Evolutionary conservation across 2,113 vertebrate species (phyloP), one percentile per base, ranked within the genome.

Genomic region (Ageneiosus marmoratus): DNA sequence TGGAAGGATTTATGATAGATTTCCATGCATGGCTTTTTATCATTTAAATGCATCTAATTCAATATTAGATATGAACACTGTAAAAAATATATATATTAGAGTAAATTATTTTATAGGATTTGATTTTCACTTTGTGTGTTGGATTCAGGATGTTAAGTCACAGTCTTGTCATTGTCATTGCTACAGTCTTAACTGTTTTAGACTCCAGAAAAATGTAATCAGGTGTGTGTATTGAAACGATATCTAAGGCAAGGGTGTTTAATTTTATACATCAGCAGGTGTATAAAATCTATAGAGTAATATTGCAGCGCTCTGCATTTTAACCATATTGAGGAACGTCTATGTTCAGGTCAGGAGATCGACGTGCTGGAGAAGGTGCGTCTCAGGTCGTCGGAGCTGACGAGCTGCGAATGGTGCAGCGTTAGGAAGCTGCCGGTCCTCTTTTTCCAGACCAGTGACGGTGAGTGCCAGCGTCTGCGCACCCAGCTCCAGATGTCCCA

Each of bases 361-460:
- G 81, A 89, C 51, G 91, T 90, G 50, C 51, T 93, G 37, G 91
- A 95, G 90, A 93, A 93, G 32, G 92, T 99, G 76, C 92, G 91
- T 74, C 93, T 99, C 37, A 92, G 91, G 88, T 94, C 97, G 24
- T 96, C 97, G 20, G 96, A 96, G 90, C 93, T 99, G 88, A 95
- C 94, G 84, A 95, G 95, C 92, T 98, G 97, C 81, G 98, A 99
- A 91, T 99, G 96, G 97, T 99, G 98, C 90, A 94, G 92, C 82
- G 96, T 96, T 46, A 91, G 95, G 77, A 98, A 98, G 88, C 92
- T 99, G 46, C 96, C 98, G 2, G 96, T 99, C 34, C 90, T 98
- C 72, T 99, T 98, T 89, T 94, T 99, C 70, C 97, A 98, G 91
- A 97, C 96, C 10, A 84, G 91, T 2, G 91, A 93, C 5, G 80